These are phyloP conservation scores for Seira musarum DNA, from an alignment of 2,888 invertebrate genomes.

Conservation along the genomic window DNA sequence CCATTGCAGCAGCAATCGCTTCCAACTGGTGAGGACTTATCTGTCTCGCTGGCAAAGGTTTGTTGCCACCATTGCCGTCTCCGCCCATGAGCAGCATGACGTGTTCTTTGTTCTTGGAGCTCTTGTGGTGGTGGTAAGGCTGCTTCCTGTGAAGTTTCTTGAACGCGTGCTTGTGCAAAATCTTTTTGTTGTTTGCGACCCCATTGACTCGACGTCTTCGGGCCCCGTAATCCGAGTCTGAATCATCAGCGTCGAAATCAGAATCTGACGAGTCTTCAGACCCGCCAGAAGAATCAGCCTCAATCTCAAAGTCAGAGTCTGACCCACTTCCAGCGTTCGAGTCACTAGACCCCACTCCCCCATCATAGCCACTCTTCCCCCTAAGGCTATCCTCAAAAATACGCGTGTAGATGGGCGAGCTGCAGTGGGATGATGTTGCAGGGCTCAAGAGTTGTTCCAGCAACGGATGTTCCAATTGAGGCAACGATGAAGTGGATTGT, in stretches of 20 bases:
- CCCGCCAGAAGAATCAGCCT: slow-evolving; percentile 27
- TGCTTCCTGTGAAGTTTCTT: not conserved
- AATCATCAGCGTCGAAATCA: slow-evolving; percentile 34
- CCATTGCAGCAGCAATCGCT: slow-evolving; percentile 43
- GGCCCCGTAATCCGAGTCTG: slow-evolving; percentile 41
- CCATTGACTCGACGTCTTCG: slow-evolving; percentile 1
- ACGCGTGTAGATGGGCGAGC: slow-evolving; percentile 33
- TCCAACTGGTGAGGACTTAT: slow-evolving; percentile 42
- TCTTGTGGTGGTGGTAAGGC: slow-evolving; percentile 36
- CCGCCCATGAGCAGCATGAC: slow-evolving; percentile 22
- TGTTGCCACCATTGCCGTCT: too few species aligned
- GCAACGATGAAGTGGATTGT: slow-evolving; percentile 5
- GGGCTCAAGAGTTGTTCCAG: slow-evolving; percentile 28
- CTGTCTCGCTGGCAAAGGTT: slow-evolving; percentile 4
- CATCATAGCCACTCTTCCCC: not conserved
- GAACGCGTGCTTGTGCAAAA: not conserved
- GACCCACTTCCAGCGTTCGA: slow-evolving; percentile 29
- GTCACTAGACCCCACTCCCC: slow-evolving; percentile 14
- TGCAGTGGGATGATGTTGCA: slow-evolving; percentile 14
- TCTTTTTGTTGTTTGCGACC: not conserved
- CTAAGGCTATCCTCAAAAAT: slow-evolving; percentile 17
- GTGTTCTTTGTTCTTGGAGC: slow-evolving; percentile 35
- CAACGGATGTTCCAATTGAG: slow-evolving; percentile 38
- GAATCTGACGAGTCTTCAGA: slow-evolving; percentile 44
- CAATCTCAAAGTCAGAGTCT: slow-evolving; percentile 48